These are phyloP conservation scores for Phainopepla nitens DNA, from an alignment of 2,113 vertebrate species.

Conservation along the genomic window DNA sequence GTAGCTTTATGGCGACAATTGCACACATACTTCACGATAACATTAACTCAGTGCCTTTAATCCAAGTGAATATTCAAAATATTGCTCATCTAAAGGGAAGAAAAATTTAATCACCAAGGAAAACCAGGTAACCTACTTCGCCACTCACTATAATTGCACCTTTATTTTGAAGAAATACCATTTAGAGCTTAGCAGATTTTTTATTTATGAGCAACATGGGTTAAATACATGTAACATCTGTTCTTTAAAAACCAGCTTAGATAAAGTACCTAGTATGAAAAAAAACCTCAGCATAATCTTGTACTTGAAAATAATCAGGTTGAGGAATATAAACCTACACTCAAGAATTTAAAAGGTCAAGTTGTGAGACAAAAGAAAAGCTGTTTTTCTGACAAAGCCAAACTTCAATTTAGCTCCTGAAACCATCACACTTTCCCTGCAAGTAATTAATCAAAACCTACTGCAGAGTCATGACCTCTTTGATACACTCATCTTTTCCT, in stretches of 20 bases:
- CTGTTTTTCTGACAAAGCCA: background rate
- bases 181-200: background rate
- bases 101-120: background rate
- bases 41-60: background rate
- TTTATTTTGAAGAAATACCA: background rate
- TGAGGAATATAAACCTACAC: background rate
- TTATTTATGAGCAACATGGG: background rate
- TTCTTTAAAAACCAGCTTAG: background rate
- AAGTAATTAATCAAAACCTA: background rate
- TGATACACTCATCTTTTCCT: background rate
- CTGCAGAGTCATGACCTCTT: background rate
- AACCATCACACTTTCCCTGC: background rate
- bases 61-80: background rate
- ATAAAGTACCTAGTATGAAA: background rate
- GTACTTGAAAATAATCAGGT: background rate
- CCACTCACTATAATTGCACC: background rate
- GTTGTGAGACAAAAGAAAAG: background rate
- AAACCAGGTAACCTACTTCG: background rate
- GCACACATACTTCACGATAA: fast-evolving
- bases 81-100: background rate
- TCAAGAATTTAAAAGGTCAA: background rate
- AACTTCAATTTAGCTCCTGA: background rate
- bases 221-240: background rate
- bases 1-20: background rate
- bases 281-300: background rate